These are phyloP conservation scores for Mantis religiosa DNA, from an alignment of 2,888 invertebrate genomes.

Conservation along the genomic window DNA sequence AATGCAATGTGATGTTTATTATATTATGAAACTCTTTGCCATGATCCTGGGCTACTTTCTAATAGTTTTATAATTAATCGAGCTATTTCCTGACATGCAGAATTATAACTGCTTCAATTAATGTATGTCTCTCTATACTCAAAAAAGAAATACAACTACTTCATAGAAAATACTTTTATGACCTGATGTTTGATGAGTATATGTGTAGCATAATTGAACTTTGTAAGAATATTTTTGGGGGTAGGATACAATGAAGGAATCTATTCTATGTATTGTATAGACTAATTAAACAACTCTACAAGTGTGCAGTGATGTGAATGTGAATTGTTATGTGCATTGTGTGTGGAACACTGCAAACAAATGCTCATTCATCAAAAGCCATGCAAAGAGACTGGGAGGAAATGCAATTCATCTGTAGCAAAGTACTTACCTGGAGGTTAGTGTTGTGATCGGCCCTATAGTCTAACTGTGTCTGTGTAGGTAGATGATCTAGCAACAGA, in stretches of 20 bases:
- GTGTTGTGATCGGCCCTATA: constrained; percentile 67
- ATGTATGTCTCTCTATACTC: not conserved
- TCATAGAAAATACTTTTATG: not conserved
- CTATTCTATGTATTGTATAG: not conserved
- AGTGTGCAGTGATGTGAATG: not conserved
- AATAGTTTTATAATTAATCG: not conserved
- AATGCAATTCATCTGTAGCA: not conserved
- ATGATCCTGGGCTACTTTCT: not conserved
- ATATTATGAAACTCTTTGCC: not conserved
- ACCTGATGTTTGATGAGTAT: not conserved
- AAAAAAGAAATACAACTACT: not conserved
- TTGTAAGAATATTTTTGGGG: not conserved
- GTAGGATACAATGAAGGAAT: not conserved
- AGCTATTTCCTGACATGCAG: not conserved
- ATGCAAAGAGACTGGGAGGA: constrained; percentile 14
- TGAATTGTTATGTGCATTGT: not conserved
- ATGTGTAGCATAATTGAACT: not conserved
- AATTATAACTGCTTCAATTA: not conserved
- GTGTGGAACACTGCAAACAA: not conserved
- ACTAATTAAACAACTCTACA: not conserved
- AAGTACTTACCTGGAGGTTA: constrained; percentile 21
- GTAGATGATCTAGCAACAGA: constrained; percentile 93
- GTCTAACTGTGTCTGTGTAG: constrained; percentile 83
- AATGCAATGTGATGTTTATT: not conserved
- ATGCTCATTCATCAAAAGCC: constrained; percentile 3